Evolutionary conservation across 2,113 vertebrate species (phyloP).

Genomic region (Bos indicus): DNA sequence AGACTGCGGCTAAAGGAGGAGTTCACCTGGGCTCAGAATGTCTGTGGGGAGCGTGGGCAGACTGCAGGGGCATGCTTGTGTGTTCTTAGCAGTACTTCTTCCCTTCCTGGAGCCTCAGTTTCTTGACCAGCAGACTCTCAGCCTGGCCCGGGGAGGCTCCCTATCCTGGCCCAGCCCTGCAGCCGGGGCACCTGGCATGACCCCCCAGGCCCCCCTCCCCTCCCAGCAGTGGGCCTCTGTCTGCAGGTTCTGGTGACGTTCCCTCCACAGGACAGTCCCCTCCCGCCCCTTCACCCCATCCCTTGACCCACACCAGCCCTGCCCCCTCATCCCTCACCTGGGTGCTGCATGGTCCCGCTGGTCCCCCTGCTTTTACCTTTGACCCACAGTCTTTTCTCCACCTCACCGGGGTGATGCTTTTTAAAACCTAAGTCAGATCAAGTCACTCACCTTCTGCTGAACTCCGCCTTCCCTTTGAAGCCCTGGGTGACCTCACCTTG

Average conservation of each 20-base stretch:
- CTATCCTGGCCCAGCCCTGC: neutral
- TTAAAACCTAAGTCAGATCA: neutral
- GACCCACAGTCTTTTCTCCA: neutral
- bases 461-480: neutral
- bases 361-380: neutral
- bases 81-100: neutral
- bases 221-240: rapidly evolving
- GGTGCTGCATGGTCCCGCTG: neutral
- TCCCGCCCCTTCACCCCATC: rapidly evolving
- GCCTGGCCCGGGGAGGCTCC: neutral
- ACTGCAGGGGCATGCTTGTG: rapidly evolving
- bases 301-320: neutral
- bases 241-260: neutral
- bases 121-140: neutral
- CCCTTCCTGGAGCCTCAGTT: neutral
- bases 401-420: neutral
- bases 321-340: too few relatives aligned
- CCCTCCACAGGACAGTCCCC: neutral
- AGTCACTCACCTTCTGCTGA: neutral
- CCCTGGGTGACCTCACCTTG: neutral
- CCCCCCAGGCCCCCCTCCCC: too few relatives aligned
- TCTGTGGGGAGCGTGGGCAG: neutral
- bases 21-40: neutral
- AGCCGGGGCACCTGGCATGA: rapidly evolving
- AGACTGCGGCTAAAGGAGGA: neutral